Evolutionary conservation across 92 coral and sea anemone genomes (phyloP).

Genomic region (Anthopleura xanthogrammica): DNA sequence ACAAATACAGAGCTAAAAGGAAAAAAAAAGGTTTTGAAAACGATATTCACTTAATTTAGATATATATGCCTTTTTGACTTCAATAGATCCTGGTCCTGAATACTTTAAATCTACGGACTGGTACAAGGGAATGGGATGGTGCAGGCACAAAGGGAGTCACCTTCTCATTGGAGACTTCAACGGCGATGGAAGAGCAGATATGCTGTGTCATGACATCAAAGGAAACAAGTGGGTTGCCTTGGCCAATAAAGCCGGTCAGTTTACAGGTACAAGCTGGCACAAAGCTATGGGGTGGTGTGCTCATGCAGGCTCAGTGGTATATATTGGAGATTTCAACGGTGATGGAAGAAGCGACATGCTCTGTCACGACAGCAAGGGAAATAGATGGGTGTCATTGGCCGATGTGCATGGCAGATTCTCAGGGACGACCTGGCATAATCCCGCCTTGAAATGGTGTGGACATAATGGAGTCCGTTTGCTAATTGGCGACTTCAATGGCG

Average conservation of each 20-base stretch:
- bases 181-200: slow-evolving; percentile 8
- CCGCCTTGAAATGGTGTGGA: neutral
- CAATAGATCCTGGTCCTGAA: neutral
- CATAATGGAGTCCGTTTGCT: neutral
- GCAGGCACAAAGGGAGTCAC: neutral
- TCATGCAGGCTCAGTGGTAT: neutral
- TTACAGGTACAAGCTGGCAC: slow-evolving; percentile 1
- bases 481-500: slow-evolving; percentile 9
- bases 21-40: too few relatives aligned
- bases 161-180: neutral
- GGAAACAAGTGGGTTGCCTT: slow-evolving; percentile 15
- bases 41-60: too few relatives aligned
- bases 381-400: slow-evolving; percentile 13
- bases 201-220: slow-evolving; percentile 6
- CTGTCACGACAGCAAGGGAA: slow-evolving; percentile 11
- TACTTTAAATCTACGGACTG: neutral
- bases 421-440: slow-evolving; percentile 6
- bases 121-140: slow-evolving; percentile 15
- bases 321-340: slow-evolving; percentile 20
- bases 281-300: slow-evolving; percentile 30
- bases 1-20: too few relatives aligned
- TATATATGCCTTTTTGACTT: neutral
- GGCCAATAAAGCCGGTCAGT: slow-evolving; percentile 6
- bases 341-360: slow-evolving; percentile 26
- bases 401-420: slow-evolving; percentile 11